Evolutionary conservation across 1,140 invertebrate species (phyloP).

Genomic region (Trinorchestia longiramus): DNA sequence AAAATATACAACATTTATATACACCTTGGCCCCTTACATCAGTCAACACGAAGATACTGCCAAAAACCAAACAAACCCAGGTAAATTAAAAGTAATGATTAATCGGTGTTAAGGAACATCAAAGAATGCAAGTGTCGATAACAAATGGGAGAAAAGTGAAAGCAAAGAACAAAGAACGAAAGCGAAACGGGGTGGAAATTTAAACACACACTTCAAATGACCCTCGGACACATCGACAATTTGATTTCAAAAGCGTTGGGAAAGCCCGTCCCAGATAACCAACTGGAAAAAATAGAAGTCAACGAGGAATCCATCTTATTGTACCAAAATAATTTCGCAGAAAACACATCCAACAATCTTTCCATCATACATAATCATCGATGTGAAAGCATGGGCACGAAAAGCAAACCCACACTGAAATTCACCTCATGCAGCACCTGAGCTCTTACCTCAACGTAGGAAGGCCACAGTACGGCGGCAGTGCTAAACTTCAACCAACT

Average conservation of each 20-base stretch:
- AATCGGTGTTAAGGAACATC: background rate
- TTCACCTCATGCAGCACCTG: too few relatives aligned
- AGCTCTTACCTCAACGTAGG: background rate
- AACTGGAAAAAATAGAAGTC: background rate
- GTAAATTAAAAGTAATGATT: background rate
- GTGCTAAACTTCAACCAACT: background rate
- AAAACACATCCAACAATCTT: background rate
- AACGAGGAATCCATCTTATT: too few relatives aligned
- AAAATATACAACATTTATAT: background rate
- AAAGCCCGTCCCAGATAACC: background rate
- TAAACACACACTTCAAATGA: background rate
- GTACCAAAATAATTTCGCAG: background rate
- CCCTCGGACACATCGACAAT: background rate
- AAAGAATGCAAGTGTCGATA: background rate
- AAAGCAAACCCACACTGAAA: too few relatives aligned
- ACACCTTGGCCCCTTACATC: background rate
- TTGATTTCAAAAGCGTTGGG: background rate
- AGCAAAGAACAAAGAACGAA: background rate
- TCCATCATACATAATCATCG: background rate
- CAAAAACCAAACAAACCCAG: background rate
- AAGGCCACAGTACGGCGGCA: background rate
- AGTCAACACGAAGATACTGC: background rate
- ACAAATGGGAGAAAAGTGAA: background rate
- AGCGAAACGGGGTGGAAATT: background rate
- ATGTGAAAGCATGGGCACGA: too few relatives aligned